Evolutionary conservation across 2,888 invertebrate genomes (phyloP), one percentile per base, ranked within the genome.

Genomic region (Psylliodes chrysocephalus): DNA sequence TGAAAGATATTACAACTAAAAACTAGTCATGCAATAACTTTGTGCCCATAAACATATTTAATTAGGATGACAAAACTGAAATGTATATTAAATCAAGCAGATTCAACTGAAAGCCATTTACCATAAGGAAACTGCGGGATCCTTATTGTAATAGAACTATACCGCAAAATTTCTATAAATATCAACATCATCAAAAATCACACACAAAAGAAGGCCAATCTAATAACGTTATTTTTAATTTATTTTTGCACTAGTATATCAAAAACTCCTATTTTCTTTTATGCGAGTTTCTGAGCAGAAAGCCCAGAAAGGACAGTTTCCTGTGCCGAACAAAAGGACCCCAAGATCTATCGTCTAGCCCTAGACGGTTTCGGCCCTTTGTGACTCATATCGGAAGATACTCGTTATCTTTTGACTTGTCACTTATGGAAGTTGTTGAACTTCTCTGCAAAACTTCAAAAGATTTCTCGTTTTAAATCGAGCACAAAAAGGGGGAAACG

Each of bases 331-430:
- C 49, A 28, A 46, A 49, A 49, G 28, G 8, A 10, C 28, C 28
- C 30, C 12, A 28, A 49, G 49, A 49, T 49, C 28, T 49, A 49
- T 49, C 49, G 49, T 49, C 49, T 49, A 49, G 49, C 22, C 46
- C 22, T 8, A 46, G 49, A 49, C 15, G 12, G 49, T 28, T 17
- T 10, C 15, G 30, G 49, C 49, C 28, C 49, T 49, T 49, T 49
- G 49, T 49, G 49, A 25, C 15, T 49, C 49, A 15, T 28, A 49
- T 49, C 49, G 49, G 28, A 49, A 49, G 49, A 28, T 28, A 49
- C 49, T 49, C 49, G 49, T 49, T 49, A 49, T 49, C 49, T 49
- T 49, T 49, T 49, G 49, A 28, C 49, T 49, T 49, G 49, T 49
- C 49, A 49, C 28, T 49, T 49, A 49, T 49, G 14, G 28, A n/a